These are phyloP conservation scores for Pocota personata DNA, from an alignment of 2,888 invertebrate species.

Conservation along the genomic window DNA sequence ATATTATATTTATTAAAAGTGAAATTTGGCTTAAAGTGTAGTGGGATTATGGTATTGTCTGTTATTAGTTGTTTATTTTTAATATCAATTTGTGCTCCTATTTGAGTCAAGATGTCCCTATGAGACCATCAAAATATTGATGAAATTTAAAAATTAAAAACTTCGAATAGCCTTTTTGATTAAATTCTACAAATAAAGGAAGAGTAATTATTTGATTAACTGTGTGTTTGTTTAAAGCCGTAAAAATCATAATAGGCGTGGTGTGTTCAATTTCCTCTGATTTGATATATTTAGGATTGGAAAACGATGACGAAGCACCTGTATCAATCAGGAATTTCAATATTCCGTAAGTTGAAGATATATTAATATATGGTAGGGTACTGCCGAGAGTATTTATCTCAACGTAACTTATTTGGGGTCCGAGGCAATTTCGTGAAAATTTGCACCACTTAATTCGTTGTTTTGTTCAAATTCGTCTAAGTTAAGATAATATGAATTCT, in stretches of 20 bases:
- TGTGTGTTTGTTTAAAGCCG: not conserved
- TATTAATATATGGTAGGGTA: conserved; percentile 42
- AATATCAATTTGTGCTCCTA: conserved; percentile 14
- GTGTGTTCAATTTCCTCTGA: not conserved
- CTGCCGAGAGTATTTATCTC: conserved; percentile 37
- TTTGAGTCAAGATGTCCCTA: not conserved
- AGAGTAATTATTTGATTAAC: not conserved
- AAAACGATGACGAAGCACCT: not conserved
- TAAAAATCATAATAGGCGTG: not conserved
- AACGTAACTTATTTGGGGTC: conserved; percentile 14
- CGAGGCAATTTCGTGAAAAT: conserved; percentile 27
- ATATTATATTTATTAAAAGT: not conserved
- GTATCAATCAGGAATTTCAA: conserved; percentile 52
- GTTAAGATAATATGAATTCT: conserved; percentile 1
- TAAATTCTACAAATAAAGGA: not conserved
- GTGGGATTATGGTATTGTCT: not conserved
- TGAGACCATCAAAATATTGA: conserved; percentile 5
- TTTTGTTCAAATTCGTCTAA: conserved; percentile 15
- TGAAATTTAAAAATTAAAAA: not conserved
- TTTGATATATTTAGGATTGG: not conserved
- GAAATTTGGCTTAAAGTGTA: not conserved
- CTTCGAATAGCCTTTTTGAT: not conserved
- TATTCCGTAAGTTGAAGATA: conserved; percentile 34
- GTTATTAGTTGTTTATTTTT: conserved; percentile 2
- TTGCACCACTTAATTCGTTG: conserved; percentile 12